Conservation (phyloP, 2,888 invertebrate genomes). For the Pyrocoelia pectoralis region DNA sequence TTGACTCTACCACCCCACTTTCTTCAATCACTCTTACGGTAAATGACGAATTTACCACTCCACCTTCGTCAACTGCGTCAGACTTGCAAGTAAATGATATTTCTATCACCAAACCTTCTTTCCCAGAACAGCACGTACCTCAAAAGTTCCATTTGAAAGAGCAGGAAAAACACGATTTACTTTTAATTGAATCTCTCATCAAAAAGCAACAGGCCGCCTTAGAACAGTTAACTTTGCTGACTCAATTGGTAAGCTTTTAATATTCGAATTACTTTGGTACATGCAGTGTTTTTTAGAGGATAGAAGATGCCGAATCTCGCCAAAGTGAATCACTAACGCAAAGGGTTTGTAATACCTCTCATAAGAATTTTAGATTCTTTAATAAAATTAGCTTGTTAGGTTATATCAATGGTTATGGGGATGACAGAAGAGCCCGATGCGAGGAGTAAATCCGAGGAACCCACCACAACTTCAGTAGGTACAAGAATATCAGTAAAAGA, state of each 20-base stretch:
- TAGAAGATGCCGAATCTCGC: neutral
- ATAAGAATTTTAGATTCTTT: neutral
- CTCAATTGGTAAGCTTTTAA: neutral
- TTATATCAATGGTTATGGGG: neutral
- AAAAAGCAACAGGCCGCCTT: neutral
- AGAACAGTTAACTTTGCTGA: neutral
- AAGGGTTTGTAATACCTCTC: neutral
- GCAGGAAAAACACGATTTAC: constrained; percentile 51
- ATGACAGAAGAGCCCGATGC: neutral
- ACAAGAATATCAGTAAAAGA: neutral
- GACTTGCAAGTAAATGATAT: too few relatives aligned
- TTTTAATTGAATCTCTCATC: neutral
- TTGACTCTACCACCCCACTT: too few relatives aligned
- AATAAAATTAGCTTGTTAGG: neutral
- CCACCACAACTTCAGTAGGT: neutral
- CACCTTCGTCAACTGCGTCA: too few relatives aligned
- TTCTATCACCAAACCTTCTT: too few relatives aligned
- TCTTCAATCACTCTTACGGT: too few relatives aligned
- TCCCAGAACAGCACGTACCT: too few relatives aligned
- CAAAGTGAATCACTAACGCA: neutral
- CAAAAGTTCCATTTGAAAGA: neutral
- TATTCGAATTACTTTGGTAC: neutral
- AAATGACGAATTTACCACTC: too few relatives aligned
- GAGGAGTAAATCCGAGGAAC: neutral
- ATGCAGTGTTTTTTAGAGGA: neutral